These are phyloP conservation scores for Pseudochaenichthys georgianus DNA, from an alignment of 2,797 vertebrate genomes.

Conservation along the genomic window DNA sequence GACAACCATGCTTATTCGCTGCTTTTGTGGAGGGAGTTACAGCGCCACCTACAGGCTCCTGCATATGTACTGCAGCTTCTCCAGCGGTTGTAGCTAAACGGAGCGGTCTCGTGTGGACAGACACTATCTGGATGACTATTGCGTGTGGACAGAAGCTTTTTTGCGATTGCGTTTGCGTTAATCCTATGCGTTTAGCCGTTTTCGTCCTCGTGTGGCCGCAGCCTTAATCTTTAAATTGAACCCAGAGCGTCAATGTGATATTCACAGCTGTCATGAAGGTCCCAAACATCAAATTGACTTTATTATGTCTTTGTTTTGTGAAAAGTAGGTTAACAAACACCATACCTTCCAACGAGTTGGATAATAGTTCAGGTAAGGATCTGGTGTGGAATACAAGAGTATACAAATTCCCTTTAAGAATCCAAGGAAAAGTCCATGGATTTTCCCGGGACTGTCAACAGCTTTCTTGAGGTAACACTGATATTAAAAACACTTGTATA, in stretches of 20 bases:
- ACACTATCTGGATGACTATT: too few species aligned
- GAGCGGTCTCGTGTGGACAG: too few species aligned
- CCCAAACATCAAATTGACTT: constrained; percentile 24
- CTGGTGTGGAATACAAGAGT: constrained; percentile 12
- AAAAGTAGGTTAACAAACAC: constrained; percentile 58
- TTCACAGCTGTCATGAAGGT: neutral
- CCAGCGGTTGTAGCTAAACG: too few species aligned
- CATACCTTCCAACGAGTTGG: constrained; percentile 11
- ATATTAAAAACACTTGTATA: constrained; percentile 51
- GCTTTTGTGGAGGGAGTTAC: too few species aligned
- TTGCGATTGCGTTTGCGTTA: too few species aligned
- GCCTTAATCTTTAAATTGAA: constrained; percentile 5
- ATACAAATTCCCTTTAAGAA: constrained; percentile 39
- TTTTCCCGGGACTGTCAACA: constrained; percentile 38
- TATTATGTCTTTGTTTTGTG: constrained; percentile 1
- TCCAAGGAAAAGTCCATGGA: constrained; percentile 54
- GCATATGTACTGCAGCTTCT: too few species aligned
- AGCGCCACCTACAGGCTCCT: too few species aligned
- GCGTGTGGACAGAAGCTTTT: too few species aligned
- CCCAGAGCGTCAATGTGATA: neutral
- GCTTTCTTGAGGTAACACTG: neutral
- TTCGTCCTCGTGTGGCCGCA: neutral
- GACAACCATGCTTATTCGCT: too few species aligned
- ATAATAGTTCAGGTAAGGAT: constrained; percentile 29
- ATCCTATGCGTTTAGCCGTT: too few species aligned